Conservation (phyloP, 2,113 vertebrate genomes). For the Sitta europaea region DNA sequence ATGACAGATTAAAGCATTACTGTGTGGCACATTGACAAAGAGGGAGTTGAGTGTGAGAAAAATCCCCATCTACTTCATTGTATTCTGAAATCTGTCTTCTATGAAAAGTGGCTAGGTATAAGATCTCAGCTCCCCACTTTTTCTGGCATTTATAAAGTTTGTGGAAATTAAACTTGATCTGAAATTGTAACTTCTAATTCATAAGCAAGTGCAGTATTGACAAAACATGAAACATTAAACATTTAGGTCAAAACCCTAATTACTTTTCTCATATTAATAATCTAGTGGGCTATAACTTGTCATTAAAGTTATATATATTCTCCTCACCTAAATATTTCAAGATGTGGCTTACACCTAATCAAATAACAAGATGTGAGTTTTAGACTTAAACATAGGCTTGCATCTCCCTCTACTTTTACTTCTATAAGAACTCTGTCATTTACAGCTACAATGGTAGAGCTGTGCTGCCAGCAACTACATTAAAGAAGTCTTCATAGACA, state of each 20-base stretch:
- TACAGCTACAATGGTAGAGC: not conserved
- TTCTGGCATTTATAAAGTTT: not conserved
- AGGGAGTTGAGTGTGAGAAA: not conserved
- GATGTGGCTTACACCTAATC: not conserved
- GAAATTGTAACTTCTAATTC: not conserved
- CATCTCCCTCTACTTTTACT: not conserved
- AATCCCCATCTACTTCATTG: not conserved
- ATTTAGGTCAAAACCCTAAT: not conserved
- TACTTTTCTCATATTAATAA: not conserved
- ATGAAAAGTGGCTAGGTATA: not conserved
- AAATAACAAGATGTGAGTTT: not conserved
- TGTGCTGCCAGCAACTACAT: not conserved
- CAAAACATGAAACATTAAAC: not conserved
- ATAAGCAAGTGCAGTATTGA: not conserved
- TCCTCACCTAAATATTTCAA: not conserved
- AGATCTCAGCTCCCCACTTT: not conserved
- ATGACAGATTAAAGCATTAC: constrained; percentile 5
- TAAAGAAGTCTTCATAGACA: not conserved
- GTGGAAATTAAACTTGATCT: not conserved
- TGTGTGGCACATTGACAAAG: not conserved
- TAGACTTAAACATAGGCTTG: not conserved
- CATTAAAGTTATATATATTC: not conserved
- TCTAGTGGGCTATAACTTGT: not conserved
- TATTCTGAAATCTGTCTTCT: not conserved
- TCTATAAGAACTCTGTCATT: not conserved